phyloP scores from a whole-genome alignment of 2,113 vertebrate species.

The Daboia siamensis region DNA sequence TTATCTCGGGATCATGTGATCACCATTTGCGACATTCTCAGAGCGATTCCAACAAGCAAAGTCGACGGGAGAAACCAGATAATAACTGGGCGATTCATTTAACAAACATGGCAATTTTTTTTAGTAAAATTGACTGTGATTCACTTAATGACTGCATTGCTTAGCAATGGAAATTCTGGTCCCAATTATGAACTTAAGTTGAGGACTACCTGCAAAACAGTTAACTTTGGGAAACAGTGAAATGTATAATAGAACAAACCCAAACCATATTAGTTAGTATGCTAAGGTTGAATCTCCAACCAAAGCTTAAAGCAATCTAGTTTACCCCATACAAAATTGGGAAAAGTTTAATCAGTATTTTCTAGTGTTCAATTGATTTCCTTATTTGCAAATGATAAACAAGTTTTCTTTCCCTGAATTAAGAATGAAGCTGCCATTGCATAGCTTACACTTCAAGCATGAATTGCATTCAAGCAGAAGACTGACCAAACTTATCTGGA shows the following conservation, averaged over 20 bases:
- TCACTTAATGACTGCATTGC: background rate
- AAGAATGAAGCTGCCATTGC: background rate
- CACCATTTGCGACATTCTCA: background rate
- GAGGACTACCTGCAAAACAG: background rate
- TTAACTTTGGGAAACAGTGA: background rate
- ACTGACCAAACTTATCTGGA: background rate
- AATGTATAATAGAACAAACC: background rate
- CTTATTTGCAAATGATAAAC: background rate
- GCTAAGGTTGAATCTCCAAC: background rate
- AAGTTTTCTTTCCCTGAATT: background rate
- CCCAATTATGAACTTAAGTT: background rate
- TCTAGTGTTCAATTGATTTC: background rate
- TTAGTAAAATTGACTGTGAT: background rate
- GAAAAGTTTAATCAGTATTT: background rate
- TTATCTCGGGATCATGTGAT: background rate
- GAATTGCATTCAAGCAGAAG: background rate
- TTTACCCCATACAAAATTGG: background rate
- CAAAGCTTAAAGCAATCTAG: background rate
- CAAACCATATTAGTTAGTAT: background rate
- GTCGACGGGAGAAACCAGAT: background rate
- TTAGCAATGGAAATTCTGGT: background rate
- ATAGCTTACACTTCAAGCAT: background rate
- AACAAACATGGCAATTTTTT: background rate
- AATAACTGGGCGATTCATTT: background rate
- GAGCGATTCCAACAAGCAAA: background rate